Percentiles rank a stretch among this genome's conserved stretches.
These are phyloP conservation scores for Luscinia luscinia DNA, from an alignment of 2,797 vertebrate species.

Conservation along the genomic window DNA sequence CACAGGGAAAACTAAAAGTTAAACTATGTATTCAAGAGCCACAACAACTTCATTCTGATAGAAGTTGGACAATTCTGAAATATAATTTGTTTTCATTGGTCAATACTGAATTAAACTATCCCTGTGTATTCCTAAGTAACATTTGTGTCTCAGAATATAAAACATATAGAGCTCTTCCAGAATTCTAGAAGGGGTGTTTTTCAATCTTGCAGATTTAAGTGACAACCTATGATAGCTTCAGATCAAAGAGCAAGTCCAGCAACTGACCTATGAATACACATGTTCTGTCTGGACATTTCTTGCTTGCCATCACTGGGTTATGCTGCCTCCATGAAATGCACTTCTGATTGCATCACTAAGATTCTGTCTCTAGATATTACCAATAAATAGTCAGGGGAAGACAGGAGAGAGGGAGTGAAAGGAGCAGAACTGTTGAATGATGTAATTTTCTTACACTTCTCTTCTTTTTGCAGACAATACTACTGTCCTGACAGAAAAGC, in stretches of 20 bases:
- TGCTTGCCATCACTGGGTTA: background rate
- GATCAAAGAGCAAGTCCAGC: background rate
- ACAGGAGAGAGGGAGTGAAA: background rate
- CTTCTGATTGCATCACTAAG: background rate
- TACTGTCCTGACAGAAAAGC: slow-evolving; percentile 75
- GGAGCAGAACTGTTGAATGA: background rate
- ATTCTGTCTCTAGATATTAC: background rate
- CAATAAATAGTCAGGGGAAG: background rate
- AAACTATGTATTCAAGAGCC: background rate
- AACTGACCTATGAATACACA: background rate
- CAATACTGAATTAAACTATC: background rate
- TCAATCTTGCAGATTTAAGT: background rate
- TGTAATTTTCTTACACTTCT: background rate
- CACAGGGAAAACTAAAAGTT: background rate
- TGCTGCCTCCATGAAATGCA: background rate
- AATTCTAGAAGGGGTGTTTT: background rate
- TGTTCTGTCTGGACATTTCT: background rate
- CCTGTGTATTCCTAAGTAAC: background rate
- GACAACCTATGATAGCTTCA: background rate
- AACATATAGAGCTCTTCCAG: background rate
- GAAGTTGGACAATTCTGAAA: background rate
- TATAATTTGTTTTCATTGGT: background rate
- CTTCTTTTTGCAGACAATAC: slow-evolving; percentile 63
- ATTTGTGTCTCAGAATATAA: background rate
- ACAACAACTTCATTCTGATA: fast-evolving